These are phyloP conservation scores for Centropus unirufus DNA, from an alignment of 2,113 vertebrate genomes.

Conservation along the genomic window DNA sequence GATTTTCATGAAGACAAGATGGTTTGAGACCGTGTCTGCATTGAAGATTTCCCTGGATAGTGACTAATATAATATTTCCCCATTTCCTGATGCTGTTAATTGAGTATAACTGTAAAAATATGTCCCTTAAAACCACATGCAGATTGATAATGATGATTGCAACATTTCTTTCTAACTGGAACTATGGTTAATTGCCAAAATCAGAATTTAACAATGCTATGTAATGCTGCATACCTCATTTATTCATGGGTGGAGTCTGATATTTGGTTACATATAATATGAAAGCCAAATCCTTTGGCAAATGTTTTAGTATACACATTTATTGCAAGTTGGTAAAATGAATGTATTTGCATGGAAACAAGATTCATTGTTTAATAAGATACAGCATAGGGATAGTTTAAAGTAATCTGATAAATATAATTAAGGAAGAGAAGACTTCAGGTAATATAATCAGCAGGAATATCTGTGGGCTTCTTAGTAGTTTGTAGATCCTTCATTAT, in stretches of 20 bases:
- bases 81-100: not conserved
- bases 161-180: not conserved
- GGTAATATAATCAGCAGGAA: not conserved
- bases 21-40: not conserved
- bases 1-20: not conserved
- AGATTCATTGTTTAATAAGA: not conserved
- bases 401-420: conserved; percentile 37
- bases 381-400: not conserved
- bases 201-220: not conserved
- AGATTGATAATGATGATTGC: not conserved
- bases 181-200: not conserved
- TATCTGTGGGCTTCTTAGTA: not conserved
- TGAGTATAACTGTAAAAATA: not conserved
- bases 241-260: not conserved
- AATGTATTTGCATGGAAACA: not conserved
- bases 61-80: not conserved
- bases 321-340: not conserved
- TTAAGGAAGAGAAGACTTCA: not conserved
- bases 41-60: not conserved
- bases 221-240: not conserved
- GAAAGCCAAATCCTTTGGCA: not conserved
- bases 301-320: not conserved
- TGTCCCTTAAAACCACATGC: not conserved
- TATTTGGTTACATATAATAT: not conserved
- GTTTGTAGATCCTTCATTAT: not conserved